These are phyloP conservation scores for Vespertilio murinus DNA, from an alignment of 2,797 vertebrate species.

Conservation along the genomic window DNA sequence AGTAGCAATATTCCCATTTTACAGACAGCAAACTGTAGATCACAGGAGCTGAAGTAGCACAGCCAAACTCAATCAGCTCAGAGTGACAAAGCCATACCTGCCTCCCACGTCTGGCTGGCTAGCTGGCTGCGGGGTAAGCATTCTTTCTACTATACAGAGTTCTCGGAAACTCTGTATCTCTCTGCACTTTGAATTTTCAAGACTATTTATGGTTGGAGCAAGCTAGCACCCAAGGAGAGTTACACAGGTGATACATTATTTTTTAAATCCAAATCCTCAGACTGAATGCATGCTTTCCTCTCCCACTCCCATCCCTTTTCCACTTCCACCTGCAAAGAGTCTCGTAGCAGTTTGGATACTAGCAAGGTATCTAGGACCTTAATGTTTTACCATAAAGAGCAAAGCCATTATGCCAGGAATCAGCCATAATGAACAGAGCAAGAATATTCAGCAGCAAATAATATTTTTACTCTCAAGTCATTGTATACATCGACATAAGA, in stretches of 20 bases:
- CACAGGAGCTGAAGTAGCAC: not conserved
- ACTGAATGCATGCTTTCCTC: not conserved
- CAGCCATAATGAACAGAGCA: not conserved
- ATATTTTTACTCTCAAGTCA: not conserved
- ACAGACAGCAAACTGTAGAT: not conserved
- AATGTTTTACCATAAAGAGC: slow-evolving; percentile 13
- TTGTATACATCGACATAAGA: not conserved
- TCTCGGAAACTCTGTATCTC: not conserved
- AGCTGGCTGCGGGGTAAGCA: not conserved
- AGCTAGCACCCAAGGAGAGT: not conserved
- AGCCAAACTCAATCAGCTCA: not conserved
- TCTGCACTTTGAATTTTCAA: not conserved
- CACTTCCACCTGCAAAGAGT: not conserved
- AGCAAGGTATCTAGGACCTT: not conserved
- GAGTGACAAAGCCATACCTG: not conserved
- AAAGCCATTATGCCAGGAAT: slow-evolving; percentile 2
- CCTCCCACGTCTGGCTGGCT: not conserved
- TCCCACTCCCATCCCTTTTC: not conserved
- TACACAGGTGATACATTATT: not conserved
- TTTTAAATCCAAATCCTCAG: not conserved
- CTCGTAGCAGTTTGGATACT: not conserved
- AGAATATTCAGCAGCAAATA: not conserved
- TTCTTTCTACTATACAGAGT: not conserved
- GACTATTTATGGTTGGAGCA: not conserved
- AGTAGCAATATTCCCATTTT: not conserved